Base-by-base conservation (phyloP, 2,888 invertebrate genomes). In the Catocala sponsa region DNA sequence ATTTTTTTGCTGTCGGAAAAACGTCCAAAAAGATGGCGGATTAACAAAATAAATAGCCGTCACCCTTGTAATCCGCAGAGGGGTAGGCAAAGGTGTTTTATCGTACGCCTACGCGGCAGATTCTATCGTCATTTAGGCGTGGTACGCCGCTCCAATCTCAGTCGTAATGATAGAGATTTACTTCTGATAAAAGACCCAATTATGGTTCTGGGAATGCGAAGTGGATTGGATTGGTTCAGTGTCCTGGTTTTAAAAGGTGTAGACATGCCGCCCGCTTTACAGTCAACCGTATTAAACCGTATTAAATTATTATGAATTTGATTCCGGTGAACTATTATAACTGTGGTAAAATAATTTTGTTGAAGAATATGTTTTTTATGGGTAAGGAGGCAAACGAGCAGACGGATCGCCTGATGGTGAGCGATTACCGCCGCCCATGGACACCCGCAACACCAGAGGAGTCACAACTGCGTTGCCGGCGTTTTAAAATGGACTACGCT, bases 41-140 rank as follows among this genome's bases (percentile, higher is more conserved):
- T 61, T 61, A 51, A 46, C 46, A 41, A 55, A 51, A 55, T 61
- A 51, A 61, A 61, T 55, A 44, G 50, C 51, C 33, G 47, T 56
- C 51, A 42, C 52, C 56, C 55, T 61, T 55, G 42, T 61, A 61
- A 61, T 61, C 61, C 56, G 10, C 35, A 47, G 52, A 47, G 51
- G 25, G 51, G 51, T 51, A 61, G 55, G 55, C 60, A 61, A 49
- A 60, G 51, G 52, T 62, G 48, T 48, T 62, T 62, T 56, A 53
- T 42, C 13, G 25, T 47, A 43, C 52, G 47, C 55, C 47, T 13
- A 49, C 59, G 12, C 35, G 13, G 43, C 48, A 25, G 43, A 56
- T 52, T 48, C 35, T 44, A 35, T 38, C 35, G 48, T 48, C 49
- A 54, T 59, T 59, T 25, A 25, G 11, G 13, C 33, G 32, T 12